Base-by-base conservation (phyloP, 2,797 vertebrate species). In the Gambelia wislizenii region DNA sequence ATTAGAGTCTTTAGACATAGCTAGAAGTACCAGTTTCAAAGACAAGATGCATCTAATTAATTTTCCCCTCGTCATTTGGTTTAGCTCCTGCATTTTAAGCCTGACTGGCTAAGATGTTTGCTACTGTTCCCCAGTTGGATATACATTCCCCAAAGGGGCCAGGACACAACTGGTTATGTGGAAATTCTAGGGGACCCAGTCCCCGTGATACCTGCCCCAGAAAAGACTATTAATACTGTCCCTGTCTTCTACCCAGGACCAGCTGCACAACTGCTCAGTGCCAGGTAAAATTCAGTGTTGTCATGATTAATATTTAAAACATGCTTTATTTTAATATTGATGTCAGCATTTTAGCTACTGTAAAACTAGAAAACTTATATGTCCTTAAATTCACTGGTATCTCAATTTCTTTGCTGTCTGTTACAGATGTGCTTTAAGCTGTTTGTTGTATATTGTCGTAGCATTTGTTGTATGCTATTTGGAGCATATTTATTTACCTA, bases 91-190 rank as follows among this genome's bases (percentile, higher is more conserved):
- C 96, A 96, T 91, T 96, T 97, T 47, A 97, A 98, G 76, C 97
- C 97, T 70, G 93, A 94, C 67, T 98, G 98, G 98, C 86, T 98
- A 76, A 93, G 96, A 33, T 94, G 91, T 1, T 95, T 98, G 1
- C 80, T 94, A 91, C 95, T 99, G 75, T 98, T 99, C 74, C 98
- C 98, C 47, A 96, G 97, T 88, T 99, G 98, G 99, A 98, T 98
- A 92, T 99, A 98, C 84, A 97, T 99, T 89, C 98, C 98, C 93
- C 97, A 97, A 64, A 54, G 78, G 8, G 95, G 86, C n/a, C 91
- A 76, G 69, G 93, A 64, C 1, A 84, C 93, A 81, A 78, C 81
- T 0, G 98, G 98, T 1, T 96, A 95, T 2, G 0, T 96, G 91
- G 98, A 99, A 95, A 96, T 99, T 84, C 94, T 98, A 90, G 94